Base-by-base conservation (phyloP, 23 tunicate genomes). In the Halocynthia roretzi region DNA sequence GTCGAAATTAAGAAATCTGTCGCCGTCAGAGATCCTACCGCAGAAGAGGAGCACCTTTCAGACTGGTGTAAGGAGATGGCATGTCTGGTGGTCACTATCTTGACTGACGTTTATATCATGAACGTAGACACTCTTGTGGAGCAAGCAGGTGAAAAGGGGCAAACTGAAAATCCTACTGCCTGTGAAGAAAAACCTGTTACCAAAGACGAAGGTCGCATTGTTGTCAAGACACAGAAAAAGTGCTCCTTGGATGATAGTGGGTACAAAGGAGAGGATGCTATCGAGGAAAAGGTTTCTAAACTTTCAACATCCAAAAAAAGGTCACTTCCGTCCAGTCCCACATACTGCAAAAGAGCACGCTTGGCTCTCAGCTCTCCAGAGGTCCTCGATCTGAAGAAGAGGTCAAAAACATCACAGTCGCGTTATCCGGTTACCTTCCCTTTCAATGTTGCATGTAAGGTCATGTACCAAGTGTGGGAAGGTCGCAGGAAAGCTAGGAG, bases 401-500 rank as follows among this genome's bases (percentile, higher is more conserved):
- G 19, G 51, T 10, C 55, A 60, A 31, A 12, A 40, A 49, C 52
- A 10, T 54, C 80, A 6, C 40, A 76, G n/a, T 8, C 6, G 10
- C 31, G 18, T 0, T 65, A 10, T 10, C 22, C 54, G 8, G 70
- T 83, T 8, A 90, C 97, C 7, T 58, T 71, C 69, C 10, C 68
- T 4, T 18, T 87, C 8, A n/a, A 69, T 50, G 44, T 31, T 31
- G 44, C 44, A 31, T 90, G 97, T 62, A 50, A 7, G 9, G 90
- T 80, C 8, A 77, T 54, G 57, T 77, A 90, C 52, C 60, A 75
- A 52, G 21, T 90, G 67, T 90, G 97, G 97, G 87, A 85, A 67
- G 97, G 97, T 20, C 71, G 97, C 11, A 70, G 97, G 52, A 90
- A 81, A 66, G 85, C 85, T 6, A 56, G 97, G 12, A 55, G 97